Evolutionary conservation across 2,113 vertebrate genomes (phyloP), one percentile per base, ranked within the genome.

Genomic region (Taurulus bubalis): DNA sequence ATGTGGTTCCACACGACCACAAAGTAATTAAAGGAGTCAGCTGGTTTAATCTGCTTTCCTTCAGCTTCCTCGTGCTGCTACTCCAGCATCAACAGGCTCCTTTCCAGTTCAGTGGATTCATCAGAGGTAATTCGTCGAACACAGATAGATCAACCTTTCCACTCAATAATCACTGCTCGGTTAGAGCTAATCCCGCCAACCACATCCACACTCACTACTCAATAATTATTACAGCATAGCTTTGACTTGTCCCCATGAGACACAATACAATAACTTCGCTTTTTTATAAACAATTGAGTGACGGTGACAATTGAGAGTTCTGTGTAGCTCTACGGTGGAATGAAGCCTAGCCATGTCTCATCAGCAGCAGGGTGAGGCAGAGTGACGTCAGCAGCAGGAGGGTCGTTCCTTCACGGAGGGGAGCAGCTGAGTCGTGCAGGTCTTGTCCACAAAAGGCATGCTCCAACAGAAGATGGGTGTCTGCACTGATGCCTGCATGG

Each of bases 381-480:
- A 68, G 20, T 0, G 85, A 9, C 2, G 38, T 16, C 81, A 83
- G 73, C 42, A 91, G 77, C 36, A 88, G 66, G 55, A 77, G 36
- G 42, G 71, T 1, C 0, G 62, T 12, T 11, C 63, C 45, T n/a
- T 59, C 55, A 1, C 36, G 82, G 47, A 80, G n/a, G 24, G 70
- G 34, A 62, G 77, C 67, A 1, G 91, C 91, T 2, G 93, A 92
- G 63, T 72, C 67, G 26, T 91, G 89, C 64, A 80, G 89, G 8
- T 92, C 87, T 3, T 91, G 91, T 64, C 86, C 93, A 79, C 95
- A 96, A 24, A 95, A 92, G 26, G 89, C 89, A 0, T 91, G 90
- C 67, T 94, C 94, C 91, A 95, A 20, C 73, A 95, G 79, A 28
- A 93, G 87, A 36, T 93, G 94, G 2, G 93, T 95, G 24, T 95